Conservation (phyloP, 2,888 invertebrate species). For the Clivina fossor region DNA sequence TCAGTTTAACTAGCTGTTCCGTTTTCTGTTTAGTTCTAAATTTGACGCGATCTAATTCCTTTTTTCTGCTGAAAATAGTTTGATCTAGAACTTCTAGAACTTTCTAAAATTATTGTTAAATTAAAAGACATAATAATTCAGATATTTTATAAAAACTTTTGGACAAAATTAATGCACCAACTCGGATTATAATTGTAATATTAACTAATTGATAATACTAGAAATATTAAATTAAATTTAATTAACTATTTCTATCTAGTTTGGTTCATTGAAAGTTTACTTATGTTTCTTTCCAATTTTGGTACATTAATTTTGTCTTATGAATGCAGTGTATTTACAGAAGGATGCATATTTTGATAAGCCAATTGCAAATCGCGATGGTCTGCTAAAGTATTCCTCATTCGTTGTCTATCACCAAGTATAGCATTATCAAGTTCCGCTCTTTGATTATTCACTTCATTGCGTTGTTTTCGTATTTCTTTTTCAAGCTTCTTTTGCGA, state of each 20-base stretch:
- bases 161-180: too few species aligned
- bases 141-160: too few species aligned
- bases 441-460: constrained; percentile 59
- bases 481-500: constrained; percentile 58
- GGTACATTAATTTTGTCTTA: too few species aligned
- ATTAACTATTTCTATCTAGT: too few species aligned
- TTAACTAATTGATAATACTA: too few species aligned
- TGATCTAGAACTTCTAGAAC: constrained; percentile 63
- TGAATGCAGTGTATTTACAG: constrained; percentile 47
- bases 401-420: constrained; percentile 62
- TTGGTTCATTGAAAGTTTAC: too few species aligned
- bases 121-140: too few species aligned
- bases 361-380: constrained; percentile 62
- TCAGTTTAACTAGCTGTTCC: constrained; percentile 59
- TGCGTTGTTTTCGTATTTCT: constrained; percentile 60
- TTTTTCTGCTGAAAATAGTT: constrained; percentile 64
- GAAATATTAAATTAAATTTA: too few species aligned
- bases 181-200: too few species aligned
- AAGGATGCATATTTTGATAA: constrained; percentile 53
- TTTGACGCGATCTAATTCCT: constrained; percentile 62
- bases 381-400: constrained; percentile 60
- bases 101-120: too few species aligned
- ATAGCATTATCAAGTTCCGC: constrained; percentile 61
- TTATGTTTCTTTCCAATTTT: too few species aligned
- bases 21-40: constrained; percentile 63